Conservation (phyloP, 2,888 invertebrate species). For the Tenthredo livida region DNA sequence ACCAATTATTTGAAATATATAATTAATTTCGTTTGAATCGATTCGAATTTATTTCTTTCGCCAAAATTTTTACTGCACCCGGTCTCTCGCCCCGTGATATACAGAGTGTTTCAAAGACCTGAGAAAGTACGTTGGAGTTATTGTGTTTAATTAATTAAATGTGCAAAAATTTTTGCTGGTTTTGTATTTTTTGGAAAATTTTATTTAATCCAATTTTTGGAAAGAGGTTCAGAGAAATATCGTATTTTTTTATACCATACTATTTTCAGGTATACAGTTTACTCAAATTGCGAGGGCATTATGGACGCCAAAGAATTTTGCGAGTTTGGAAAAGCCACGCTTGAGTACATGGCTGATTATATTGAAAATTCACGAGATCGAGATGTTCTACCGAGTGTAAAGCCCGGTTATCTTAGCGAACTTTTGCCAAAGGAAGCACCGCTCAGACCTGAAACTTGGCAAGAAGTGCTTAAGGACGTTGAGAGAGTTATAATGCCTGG, state of each 20-base stretch:
- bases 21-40: neutral
- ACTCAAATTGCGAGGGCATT: neutral
- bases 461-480: constrained; percentile 91
- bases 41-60: neutral
- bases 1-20: neutral
- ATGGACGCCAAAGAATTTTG: constrained; percentile 91
- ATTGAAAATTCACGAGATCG: constrained; percentile 90
- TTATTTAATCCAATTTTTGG: too few species aligned
- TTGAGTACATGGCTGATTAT: constrained; percentile 96
- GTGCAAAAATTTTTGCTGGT: too few species aligned
- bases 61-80: neutral
- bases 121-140: neutral
- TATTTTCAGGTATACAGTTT: neutral
- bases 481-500: constrained; percentile 94
- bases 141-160: neutral
- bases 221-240: neutral
- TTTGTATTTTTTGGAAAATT: too few species aligned
- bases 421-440: constrained; percentile 92
- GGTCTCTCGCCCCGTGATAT: neutral
- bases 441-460: constrained; percentile 90
- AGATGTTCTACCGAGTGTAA: constrained; percentile 89
- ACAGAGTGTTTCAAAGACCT: neutral
- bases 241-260: neutral
- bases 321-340: constrained; percentile 91
- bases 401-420: constrained; percentile 92